Percentiles rank a stretch among this genome's conserved stretches.
These are phyloP conservation scores for Enteromius viviparus DNA, from an alignment of 2,797 vertebrate species.

Conservation along the genomic window DNA sequence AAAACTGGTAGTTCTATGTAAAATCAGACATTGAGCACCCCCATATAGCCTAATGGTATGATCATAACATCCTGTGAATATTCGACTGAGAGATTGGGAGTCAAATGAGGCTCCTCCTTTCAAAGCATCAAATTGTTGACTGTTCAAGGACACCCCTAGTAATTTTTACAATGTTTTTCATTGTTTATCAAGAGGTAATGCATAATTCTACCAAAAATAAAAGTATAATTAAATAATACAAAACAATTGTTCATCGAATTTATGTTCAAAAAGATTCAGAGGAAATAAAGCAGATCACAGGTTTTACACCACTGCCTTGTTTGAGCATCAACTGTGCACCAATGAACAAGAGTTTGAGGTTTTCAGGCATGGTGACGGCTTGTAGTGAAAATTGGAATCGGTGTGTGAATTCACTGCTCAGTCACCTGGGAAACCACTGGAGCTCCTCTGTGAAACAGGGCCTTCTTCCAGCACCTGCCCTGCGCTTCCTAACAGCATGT, in stretches of 20 bases:
- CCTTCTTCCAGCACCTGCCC: conserved; percentile 28
- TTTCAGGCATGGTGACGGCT: conserved; percentile 59
- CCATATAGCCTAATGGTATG: no score
- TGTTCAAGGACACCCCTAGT: no score
- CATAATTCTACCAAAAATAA: background rate
- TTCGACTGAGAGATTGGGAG: no score
- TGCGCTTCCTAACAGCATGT: background rate
- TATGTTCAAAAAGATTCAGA: background rate
- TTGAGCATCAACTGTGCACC: conserved; percentile 48
- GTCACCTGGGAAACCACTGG: conserved; percentile 62
- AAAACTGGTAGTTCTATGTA: no score
- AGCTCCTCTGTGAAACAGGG: conserved; percentile 56
- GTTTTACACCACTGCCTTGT: conserved; percentile 8
- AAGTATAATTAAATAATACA: background rate
- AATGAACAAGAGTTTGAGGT: conserved; percentile 45
- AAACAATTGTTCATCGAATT: background rate
- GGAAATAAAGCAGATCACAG: background rate
- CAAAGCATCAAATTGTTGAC: no score
- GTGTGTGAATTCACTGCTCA: conserved; percentile 64
- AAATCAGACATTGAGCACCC: no score
- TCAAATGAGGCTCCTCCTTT: no score
- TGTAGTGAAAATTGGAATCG: conserved; percentile 68
- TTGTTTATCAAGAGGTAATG: background rate
- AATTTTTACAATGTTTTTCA: background rate
- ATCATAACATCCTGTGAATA: no score